These are phyloP conservation scores for Pelosia muscerda DNA, from an alignment of 2,888 invertebrate species.

Conservation along the genomic window DNA sequence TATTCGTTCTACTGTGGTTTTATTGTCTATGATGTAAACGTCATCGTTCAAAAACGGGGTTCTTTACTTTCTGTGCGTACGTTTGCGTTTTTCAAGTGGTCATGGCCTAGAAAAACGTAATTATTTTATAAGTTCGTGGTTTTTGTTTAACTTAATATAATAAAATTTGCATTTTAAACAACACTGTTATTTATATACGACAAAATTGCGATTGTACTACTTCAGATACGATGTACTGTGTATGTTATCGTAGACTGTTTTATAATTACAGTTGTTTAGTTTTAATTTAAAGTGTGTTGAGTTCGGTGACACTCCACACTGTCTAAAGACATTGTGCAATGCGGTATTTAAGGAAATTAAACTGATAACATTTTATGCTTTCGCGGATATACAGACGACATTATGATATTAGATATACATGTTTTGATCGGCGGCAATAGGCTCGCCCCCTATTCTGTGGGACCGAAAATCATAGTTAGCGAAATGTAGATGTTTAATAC, in stretches of 20 bases:
- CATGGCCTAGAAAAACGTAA: background rate
- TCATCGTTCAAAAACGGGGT: conserved; percentile 4
- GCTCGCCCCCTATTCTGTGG: too few species aligned
- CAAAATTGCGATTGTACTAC: background rate
- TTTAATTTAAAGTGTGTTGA: too few species aligned
- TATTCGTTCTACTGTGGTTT: too few species aligned
- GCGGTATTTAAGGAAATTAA: too few species aligned
- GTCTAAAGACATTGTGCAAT: too few species aligned
- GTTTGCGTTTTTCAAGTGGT: conserved; percentile 2
- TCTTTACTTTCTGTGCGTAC: background rate
- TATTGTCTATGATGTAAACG: conserved; percentile 4
- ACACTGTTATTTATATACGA: background rate
- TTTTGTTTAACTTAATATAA: conserved; percentile 4
- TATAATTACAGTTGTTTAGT: background rate
- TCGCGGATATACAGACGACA: too few species aligned
- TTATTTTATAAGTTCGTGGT: background rate
- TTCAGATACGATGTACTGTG: background rate
- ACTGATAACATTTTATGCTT: too few species aligned
- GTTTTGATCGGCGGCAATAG: too few species aligned
- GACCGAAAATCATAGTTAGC: too few species aligned
- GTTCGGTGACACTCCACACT: background rate
- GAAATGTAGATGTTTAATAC: too few species aligned
- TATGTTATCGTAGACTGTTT: background rate
- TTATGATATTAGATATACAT: too few species aligned
- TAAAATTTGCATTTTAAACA: conserved; percentile 5